These are phyloP conservation scores for Pachyrhynchus sulphureomaculatus DNA, from an alignment of 1,140 invertebrate species.

Conservation along the genomic window DNA sequence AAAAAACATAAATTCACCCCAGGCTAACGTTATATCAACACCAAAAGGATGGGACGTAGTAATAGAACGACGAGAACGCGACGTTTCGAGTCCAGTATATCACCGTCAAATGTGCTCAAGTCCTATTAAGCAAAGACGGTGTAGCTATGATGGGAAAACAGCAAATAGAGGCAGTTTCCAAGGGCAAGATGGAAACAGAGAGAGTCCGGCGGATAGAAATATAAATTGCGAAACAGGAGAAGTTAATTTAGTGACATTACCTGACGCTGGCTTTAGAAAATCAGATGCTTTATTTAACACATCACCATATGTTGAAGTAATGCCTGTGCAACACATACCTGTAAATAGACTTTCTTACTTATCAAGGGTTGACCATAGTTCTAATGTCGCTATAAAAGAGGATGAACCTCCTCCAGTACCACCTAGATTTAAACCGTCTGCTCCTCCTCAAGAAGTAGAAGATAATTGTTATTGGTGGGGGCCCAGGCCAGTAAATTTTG, in stretches of 20 bases:
- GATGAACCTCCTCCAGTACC: constrained; percentile 11
- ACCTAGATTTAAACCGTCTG: constrained; percentile 26
- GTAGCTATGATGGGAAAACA: background rate
- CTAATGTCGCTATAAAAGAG: background rate
- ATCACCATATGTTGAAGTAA: background rate
- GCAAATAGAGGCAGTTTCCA: background rate
- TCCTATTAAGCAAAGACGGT: background rate
- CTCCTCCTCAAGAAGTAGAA: constrained; percentile 25
- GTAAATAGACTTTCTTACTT: background rate
- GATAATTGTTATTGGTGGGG: constrained; percentile 12
- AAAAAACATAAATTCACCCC: constrained; percentile 3
- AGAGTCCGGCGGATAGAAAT: background rate
- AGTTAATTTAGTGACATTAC: background rate
- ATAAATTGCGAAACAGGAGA: background rate
- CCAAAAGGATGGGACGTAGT: constrained; percentile 40
- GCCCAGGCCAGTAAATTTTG: background rate
- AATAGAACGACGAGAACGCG: constrained; percentile 29
- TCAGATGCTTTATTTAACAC: background rate
- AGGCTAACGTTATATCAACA: background rate
- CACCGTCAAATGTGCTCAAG: background rate
- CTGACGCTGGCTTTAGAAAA: background rate
- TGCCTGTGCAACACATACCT: too few species aligned
- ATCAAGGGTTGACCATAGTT: background rate
- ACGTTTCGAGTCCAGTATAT: constrained; percentile 3
- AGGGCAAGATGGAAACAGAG: background rate